A percentile compares a stretch with the other conserved stretches of the same genome.
Conservation (phyloP, 2,113 vertebrate species). For the Tenebrosternarchus preto region DNA sequence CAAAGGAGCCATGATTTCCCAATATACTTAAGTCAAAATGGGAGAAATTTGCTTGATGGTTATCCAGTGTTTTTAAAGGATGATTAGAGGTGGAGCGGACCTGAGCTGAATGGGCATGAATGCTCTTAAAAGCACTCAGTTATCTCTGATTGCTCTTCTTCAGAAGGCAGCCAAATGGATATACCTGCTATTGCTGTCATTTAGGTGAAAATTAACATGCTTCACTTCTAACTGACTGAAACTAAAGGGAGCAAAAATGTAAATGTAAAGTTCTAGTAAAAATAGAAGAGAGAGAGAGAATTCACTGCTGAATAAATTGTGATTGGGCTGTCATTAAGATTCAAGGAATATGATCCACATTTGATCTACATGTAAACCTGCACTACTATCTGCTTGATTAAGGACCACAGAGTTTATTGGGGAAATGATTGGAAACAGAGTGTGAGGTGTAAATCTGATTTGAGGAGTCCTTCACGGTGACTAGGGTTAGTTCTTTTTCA, state of each 20-base stretch:
- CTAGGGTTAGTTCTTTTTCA: not conserved
- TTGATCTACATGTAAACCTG: conserved; percentile 28
- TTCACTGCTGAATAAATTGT: not conserved
- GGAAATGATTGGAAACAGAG: conserved; percentile 23
- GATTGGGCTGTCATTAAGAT: conserved; percentile 5
- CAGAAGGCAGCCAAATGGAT: conserved; percentile 90
- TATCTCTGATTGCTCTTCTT: conserved; percentile 93
- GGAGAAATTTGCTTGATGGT: conserved; percentile 88
- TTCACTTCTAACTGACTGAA: conserved; percentile 82
- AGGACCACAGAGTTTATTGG: not conserved
- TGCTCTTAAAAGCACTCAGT: conserved; percentile 94
- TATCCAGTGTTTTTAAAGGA: conserved; percentile 91
- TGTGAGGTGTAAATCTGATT: not conserved
- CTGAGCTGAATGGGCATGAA: conserved; percentile 91
- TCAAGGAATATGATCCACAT: not conserved
- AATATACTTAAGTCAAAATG: conserved; percentile 95
- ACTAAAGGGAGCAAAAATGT: conserved; percentile 49
- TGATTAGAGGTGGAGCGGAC: conserved; percentile 91
- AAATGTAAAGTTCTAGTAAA: conserved; percentile 72
- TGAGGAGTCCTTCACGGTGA: not conserved
- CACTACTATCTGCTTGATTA: not conserved
- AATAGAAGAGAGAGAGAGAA: not conserved
- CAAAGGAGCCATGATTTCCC: conserved; percentile 93
- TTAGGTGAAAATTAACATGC: conserved; percentile 93
- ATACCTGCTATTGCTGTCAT: conserved; percentile 96